Conservation (phyloP, 2,888 invertebrate species). For the Molorchus minor region DNA sequence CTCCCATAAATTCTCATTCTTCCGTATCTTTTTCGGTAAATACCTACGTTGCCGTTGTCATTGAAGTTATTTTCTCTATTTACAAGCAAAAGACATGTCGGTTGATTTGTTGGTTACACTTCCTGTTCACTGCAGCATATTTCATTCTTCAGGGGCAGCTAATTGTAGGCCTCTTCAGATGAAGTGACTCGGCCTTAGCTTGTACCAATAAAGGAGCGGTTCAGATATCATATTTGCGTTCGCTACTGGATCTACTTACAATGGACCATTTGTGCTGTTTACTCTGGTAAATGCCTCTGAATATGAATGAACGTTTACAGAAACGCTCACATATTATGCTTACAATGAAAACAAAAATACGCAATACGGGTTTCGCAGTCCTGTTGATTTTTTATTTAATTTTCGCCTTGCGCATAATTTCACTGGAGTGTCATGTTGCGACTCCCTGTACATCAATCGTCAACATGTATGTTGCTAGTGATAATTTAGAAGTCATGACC, state of each 20-base stretch:
- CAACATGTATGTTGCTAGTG: too few species aligned
- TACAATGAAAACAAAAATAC: slow-evolving; percentile 4
- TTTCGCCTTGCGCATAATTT: too few species aligned
- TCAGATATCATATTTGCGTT: slow-evolving; percentile 31
- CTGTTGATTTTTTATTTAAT: too few species aligned
- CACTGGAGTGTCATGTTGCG: too few species aligned
- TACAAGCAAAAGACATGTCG: too few species aligned
- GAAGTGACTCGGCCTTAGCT: slow-evolving; percentile 26
- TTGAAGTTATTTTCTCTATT: background rate
- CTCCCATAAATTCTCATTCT: too few species aligned
- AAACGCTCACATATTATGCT: too few species aligned
- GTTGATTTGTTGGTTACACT: too few species aligned
- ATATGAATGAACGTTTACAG: slow-evolving; percentile 11
- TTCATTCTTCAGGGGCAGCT: slow-evolving; percentile 34
- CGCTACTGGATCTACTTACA: slow-evolving; percentile 33
- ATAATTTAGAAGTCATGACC: too few species aligned
- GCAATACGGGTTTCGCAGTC: too few species aligned
- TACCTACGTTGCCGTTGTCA: background rate
- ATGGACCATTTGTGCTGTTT: slow-evolving; percentile 27
- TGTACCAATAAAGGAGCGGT: slow-evolving; percentile 37
- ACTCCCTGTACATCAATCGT: too few species aligned
- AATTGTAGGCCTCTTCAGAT: slow-evolving; percentile 35
- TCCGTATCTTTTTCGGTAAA: too few species aligned
- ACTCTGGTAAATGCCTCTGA: slow-evolving; percentile 29
- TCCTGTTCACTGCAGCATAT: slow-evolving; percentile 16